Base-by-base conservation (phyloP, 2,113 vertebrate genomes). In the Gobius niger region DNA sequence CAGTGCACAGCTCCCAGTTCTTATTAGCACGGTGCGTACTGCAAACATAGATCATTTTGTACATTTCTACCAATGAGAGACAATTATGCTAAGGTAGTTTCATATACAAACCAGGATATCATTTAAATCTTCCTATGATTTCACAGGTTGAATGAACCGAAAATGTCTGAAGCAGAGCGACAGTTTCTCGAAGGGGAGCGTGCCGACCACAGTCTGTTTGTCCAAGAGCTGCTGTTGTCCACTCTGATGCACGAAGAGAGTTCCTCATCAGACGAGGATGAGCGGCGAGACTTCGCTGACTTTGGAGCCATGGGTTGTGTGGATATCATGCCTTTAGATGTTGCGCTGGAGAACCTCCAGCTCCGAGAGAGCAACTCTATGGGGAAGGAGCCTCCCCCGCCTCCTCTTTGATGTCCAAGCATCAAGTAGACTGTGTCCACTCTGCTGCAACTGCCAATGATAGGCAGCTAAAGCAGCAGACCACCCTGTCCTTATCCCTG, bases 361-460 rank as follows among this genome's bases (percentile, higher is more conserved):
- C 94, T 99, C 85, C 92, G 95, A 93, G 97, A 98, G 95, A 60
- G 87, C 75, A 94, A 91, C 95, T 97, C 95, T 93, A 94, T 93
- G 91, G 94, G 95, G 93, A 96, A 96, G 54, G 97, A 97, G 95
- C 97, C 97, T 94, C 97, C 97, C 83, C 95, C 96, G 91, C 96
- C 96, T 92, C 97, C 98, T 97, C 98, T 99, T 98, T 99, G 98
- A 99, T 99, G 96, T 91, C 94, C 86, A 72, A 93, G 94, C 94
- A 90, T 89, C 94, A 84, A 90, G 94, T 94, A 99, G 97, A 98
- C 97, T 96, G 85, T 98, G 97, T 98, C 97, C 98, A 95, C 95
- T 95, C 94, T 98, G 97, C 96, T 98, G 96, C 96, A 95, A 95
- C 95, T 98, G 97, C 95, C 97, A 98, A 96, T 98, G 95, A 98